Percentiles rank a stretch among this genome's conserved stretches.
Conservation (phyloP, 2,797 vertebrate genomes). For the Hoplostethus mediterraneus region DNA sequence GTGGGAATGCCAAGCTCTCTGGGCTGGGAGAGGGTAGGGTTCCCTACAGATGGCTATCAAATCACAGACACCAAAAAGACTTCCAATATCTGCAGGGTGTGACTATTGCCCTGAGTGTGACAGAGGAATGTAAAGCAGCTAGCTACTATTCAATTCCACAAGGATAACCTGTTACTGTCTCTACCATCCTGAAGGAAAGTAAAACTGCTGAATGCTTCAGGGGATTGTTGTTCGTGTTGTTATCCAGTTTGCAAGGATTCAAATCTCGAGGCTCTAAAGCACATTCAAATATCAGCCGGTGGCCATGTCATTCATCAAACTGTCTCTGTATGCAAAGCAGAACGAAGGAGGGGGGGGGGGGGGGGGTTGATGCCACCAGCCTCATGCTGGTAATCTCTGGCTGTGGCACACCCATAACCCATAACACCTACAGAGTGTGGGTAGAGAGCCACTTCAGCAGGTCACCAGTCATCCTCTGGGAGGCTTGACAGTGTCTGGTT, state of each 20-base stretch:
- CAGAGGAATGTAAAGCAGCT: neutral
- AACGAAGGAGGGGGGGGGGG: conserved; percentile 18
- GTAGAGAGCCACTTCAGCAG: too few relatives aligned
- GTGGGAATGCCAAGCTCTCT: conserved; percentile 2
- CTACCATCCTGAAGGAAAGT: too few relatives aligned
- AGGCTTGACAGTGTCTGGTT: too few relatives aligned
- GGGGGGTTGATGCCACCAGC: conserved; percentile 12
- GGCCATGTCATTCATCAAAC: conserved; percentile 60
- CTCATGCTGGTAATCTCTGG: conserved; percentile 2
- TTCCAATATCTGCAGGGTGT: neutral
- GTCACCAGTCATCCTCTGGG: too few relatives aligned
- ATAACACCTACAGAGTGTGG: neutral
- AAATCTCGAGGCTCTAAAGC: conserved; percentile 32
- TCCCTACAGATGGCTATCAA: conserved; percentile 6
- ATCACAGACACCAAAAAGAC: neutral
- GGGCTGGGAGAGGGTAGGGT: neutral
- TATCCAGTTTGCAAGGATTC: conserved; percentile 57
- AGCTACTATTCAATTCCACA: neutral
- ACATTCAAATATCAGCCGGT: conserved; percentile 36
- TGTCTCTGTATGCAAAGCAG: conserved; percentile 60
- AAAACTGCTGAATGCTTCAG: neutral
- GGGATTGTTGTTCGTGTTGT: conserved; percentile 20
- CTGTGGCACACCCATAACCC: conserved; percentile 6
- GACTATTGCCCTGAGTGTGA: neutral
- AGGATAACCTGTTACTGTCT: neutral